Conservation (phyloP, 1,140 invertebrate species). For the Zaprionus gabonicus region DNA sequence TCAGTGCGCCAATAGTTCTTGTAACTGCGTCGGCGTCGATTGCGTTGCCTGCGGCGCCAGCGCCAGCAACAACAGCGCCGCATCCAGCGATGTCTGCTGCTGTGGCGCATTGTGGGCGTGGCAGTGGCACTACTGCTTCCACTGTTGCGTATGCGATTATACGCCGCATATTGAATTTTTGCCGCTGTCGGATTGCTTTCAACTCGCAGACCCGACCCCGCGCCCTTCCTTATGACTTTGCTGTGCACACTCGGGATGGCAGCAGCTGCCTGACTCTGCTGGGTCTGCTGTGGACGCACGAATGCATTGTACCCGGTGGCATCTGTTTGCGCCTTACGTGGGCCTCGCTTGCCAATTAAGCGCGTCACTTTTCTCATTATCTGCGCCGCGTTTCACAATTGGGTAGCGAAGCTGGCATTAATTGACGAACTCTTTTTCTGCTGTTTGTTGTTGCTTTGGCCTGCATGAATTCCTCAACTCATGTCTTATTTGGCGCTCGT, state of each 20-base stretch:
- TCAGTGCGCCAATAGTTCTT: conserved; percentile 52
- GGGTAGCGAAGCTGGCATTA: conserved; percentile 55
- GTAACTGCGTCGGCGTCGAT: conserved; percentile 48
- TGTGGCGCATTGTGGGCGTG: conserved; percentile 17
- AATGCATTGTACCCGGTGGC: conserved; percentile 61
- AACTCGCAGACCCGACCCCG: neutral
- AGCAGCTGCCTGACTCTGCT: neutral
- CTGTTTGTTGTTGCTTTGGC: conserved; percentile 1
- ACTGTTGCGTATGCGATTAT: conserved; percentile 73
- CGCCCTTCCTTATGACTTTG: conserved; percentile 29
- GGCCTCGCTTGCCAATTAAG: conserved; percentile 63
- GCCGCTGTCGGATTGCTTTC: conserved; percentile 50
- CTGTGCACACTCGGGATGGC: conserved; percentile 60
- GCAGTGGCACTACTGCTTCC: conserved; percentile 20
- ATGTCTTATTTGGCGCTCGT: neutral
- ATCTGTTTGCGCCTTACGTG: conserved; percentile 48
- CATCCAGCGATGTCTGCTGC: conserved; percentile 39
- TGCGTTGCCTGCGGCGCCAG: conserved; percentile 12
- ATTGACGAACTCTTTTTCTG: conserved; percentile 38
- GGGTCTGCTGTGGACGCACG: conserved; percentile 27
- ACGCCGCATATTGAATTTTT: conserved; percentile 76
- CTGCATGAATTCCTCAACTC: neutral
- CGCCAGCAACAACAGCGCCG: conserved; percentile 42
- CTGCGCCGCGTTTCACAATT: conserved; percentile 54
- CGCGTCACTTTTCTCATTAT: conserved; percentile 74